Evolutionary conservation across 2,797 vertebrate species (phyloP).

Genomic region (Oryzias sinensis): DNA sequence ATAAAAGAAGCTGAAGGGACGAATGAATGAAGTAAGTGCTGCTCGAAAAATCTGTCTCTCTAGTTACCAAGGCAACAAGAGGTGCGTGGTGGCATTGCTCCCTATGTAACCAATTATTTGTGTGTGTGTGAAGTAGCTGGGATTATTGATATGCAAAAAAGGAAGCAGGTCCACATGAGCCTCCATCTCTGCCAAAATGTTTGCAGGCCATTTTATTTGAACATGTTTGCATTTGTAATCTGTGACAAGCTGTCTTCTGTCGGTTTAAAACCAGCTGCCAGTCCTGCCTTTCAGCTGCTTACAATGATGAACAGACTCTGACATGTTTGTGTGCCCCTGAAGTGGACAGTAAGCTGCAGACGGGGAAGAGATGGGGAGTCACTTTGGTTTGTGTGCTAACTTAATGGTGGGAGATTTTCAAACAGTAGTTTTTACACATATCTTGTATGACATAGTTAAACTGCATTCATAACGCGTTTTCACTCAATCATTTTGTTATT

Average conservation of each 20-base stretch:
- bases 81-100: conserved; percentile 69
- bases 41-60: conserved; percentile 69
- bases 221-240: conserved; percentile 40
- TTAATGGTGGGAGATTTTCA: too few species aligned
- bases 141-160: conserved; percentile 67
- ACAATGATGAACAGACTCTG: conserved; percentile 15
- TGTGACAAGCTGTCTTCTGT: conserved; percentile 41
- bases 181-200: conserved; percentile 32
- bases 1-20: conserved; percentile 64
- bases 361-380: too few species aligned
- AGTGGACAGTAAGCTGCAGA: too few species aligned
- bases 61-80: conserved; percentile 71
- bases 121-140: conserved; percentile 48
- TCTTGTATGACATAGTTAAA: too few species aligned
- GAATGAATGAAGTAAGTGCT: conserved; percentile 75
- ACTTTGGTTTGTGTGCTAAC: too few species aligned
- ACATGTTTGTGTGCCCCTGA: neutral
- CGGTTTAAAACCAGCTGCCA: conserved; percentile 12
- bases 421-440: too few species aligned
- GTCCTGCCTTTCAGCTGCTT: conserved; percentile 11
- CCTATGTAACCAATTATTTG: conserved; percentile 71
- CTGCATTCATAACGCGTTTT: too few species aligned
- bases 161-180: conserved; percentile 44
- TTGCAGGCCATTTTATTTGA: conserved; percentile 48
- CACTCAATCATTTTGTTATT: too few species aligned